A percentile compares a stretch with the other conserved stretches of the same genome.
Evolutionary conservation across 2,113 vertebrate species (phyloP).

Genomic region (Rostratula benghalensis): DNA sequence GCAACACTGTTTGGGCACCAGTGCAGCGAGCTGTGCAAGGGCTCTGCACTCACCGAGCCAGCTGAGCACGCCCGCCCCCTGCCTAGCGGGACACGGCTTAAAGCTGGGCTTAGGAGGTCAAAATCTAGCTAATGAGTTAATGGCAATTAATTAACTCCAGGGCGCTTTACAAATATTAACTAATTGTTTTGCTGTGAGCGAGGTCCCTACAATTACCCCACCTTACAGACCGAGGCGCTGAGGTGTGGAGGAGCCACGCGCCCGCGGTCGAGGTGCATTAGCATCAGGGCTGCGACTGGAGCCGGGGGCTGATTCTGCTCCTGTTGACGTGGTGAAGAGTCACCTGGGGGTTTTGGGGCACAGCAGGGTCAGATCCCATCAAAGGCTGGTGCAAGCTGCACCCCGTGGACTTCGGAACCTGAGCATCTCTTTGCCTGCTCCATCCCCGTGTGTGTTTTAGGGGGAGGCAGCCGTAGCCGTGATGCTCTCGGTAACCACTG

Average conservation of each 20-base stretch:
- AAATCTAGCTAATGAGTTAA: slow-evolving; percentile 9
- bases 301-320: background rate
- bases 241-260: background rate
- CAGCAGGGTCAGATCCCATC: fast-evolving
- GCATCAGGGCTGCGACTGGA: background rate
- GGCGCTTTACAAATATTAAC: background rate
- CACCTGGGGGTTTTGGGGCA: background rate
- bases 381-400: background rate
- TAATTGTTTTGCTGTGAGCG: background rate
- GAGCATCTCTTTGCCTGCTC: background rate
- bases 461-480: background rate
- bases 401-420: fast-evolving
- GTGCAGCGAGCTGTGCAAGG: background rate
- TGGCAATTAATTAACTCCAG: slow-evolving; percentile 15
- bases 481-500: background rate
- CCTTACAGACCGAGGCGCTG: background rate
- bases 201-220: background rate
- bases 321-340: fast-evolving
- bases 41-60: fast-evolving
- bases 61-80: background rate
- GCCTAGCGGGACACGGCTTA: background rate
- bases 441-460: fast-evolving
- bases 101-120: background rate
- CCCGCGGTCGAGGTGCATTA: fast-evolving
- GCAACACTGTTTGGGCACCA: fast-evolving